phyloP scores from a whole-genome alignment of 1,140 invertebrate genomes.

The Drosophila pandora region DNA sequence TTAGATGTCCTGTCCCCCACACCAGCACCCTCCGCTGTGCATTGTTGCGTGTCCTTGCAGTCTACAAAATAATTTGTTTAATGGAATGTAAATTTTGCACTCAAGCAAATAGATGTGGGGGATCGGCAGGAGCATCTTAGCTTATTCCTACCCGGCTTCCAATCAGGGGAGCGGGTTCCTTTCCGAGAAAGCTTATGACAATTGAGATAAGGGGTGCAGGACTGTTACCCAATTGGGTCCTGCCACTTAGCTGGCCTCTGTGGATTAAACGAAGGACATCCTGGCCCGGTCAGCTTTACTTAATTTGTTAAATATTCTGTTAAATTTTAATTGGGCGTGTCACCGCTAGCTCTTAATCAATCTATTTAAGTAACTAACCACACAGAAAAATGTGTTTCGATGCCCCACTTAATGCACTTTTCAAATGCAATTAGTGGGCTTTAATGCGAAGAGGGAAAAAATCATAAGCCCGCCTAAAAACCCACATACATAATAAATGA shows the following conservation, averaged over 20 bases:
- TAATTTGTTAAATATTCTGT: slow-evolving; percentile 5
- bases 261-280: neutral
- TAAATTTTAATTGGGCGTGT: slow-evolving; percentile 27
- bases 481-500: slow-evolving; percentile 63
- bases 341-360: slow-evolving; percentile 36
- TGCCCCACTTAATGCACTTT: slow-evolving; percentile 61
- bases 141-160: slow-evolving; percentile 9
- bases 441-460: neutral
- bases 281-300: too few relatives aligned
- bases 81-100: slow-evolving; percentile 81
- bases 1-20: slow-evolving; percentile 45
- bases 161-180: neutral
- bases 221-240: neutral
- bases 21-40: slow-evolving; percentile 12
- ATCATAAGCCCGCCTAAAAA: slow-evolving; percentile 28
- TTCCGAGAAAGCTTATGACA: neutral
- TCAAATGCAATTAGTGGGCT: slow-evolving; percentile 63
- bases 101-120: slow-evolving; percentile 72
- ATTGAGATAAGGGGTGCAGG: too few relatives aligned
- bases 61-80: slow-evolving; percentile 80
- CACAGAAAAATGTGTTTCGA: slow-evolving; percentile 19
- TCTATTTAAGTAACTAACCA: slow-evolving; percentile 23
- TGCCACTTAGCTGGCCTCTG: neutral
- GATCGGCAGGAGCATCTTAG: neutral
- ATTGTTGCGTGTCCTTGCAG: slow-evolving; percentile 54